A percentile compares a stretch with the other conserved stretches of the same genome.
Conservation (phyloP, 2,113 vertebrate genomes). For the Ifrita kowaldi region DNA sequence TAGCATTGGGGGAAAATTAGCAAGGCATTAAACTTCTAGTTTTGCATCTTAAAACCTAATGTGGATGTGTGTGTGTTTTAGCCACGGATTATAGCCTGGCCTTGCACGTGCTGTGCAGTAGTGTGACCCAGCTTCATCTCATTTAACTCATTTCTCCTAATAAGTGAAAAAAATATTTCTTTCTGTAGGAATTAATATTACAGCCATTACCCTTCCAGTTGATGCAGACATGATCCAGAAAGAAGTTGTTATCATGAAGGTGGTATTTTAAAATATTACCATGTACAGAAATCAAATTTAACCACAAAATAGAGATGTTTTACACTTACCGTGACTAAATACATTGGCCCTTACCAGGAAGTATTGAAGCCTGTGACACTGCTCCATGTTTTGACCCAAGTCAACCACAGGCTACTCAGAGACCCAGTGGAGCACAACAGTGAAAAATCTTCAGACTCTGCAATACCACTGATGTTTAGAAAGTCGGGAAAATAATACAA, state of each 20-base stretch:
- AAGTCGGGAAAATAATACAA: not conserved
- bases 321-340: not conserved
- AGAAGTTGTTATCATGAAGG: not conserved
- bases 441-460: not conserved
- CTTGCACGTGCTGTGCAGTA: fast-evolving
- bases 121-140: not conserved
- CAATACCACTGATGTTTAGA: not conserved
- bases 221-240: not conserved
- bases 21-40: not conserved
- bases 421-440: not conserved
- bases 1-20: not conserved
- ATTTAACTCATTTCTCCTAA: not conserved
- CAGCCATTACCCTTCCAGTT: not conserved
- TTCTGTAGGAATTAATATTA: not conserved
- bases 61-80: not conserved
- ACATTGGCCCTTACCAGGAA: not conserved
- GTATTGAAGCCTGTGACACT: not conserved
- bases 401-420: not conserved
- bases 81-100: not conserved
- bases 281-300: not conserved
- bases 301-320: not conserved
- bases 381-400: not conserved
- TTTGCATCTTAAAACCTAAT: not conserved
- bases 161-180: not conserved
- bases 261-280: not conserved